Evolutionary conservation across 2,797 vertebrate species (phyloP).

Genomic region (Simalia tracyae): DNA sequence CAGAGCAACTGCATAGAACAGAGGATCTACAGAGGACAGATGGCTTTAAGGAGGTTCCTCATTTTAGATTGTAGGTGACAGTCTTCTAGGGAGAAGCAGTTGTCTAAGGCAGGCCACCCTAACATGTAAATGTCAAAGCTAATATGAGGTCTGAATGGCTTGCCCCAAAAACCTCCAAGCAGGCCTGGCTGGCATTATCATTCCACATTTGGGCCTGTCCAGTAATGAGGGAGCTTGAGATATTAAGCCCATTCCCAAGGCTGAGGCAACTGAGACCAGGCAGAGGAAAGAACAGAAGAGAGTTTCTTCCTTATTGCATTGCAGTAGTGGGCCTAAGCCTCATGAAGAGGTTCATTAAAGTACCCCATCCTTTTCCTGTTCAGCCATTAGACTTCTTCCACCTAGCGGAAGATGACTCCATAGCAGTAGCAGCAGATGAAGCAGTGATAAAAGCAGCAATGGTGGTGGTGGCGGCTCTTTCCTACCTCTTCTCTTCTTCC

Average conservation of each 20-base stretch:
- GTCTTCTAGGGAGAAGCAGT: neutral
- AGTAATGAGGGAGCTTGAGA: too few relatives aligned
- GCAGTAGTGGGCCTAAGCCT: too few relatives aligned
- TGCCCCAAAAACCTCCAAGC: neutral
- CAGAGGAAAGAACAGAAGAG: neutral
- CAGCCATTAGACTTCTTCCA: neutral
- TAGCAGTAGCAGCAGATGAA: neutral
- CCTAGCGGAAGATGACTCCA: neutral
- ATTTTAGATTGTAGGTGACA: neutral
- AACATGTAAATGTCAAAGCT: neutral
- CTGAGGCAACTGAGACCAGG: too few relatives aligned
- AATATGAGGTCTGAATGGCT: neutral
- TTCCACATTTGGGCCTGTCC: too few relatives aligned
- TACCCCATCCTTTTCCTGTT: neutral
- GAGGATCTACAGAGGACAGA: neutral
- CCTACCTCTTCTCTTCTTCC: too few relatives aligned
- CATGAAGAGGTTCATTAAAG: too few relatives aligned
- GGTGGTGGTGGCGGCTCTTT: too few relatives aligned
- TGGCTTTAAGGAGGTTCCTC: neutral
- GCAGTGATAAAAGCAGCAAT: too few relatives aligned
- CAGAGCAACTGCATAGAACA: neutral
- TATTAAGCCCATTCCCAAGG: too few relatives aligned
- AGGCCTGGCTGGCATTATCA: too few relatives aligned
- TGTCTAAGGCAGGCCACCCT: neutral
- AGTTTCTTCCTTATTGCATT: neutral